Base-by-base conservation (phyloP, 2,888 invertebrate species). In the Archips crataeganus region DNA sequence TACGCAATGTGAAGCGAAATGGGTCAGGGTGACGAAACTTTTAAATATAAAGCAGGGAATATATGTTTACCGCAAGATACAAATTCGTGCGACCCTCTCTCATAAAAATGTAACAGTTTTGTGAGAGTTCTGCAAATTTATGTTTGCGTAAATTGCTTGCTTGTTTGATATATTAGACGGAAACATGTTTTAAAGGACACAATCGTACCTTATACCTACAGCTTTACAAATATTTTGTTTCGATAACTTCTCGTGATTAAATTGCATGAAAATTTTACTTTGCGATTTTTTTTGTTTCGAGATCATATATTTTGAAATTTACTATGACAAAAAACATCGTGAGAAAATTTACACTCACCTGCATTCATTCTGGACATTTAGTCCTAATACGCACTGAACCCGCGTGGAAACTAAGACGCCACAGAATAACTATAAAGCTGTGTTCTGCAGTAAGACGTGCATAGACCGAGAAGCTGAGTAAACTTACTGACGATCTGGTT, bases 61-160 rank as follows among this genome's bases (percentile, higher is more conserved):
- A 34, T 51, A 15, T 65, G 51, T 65, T 65, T 51, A 73, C 73
- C 63, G 45, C 63, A 57, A 64, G 49, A 64, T 54, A 69, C 68
- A 73, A 68, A 73, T 73, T 73, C 57, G 42, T 45, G 60, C 70
- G 65, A 51, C 51, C 64, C 73, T 23, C 49, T 6, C 65, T 74
- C 74, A 65, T 65, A 74, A 70, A 74, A 69, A 64, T 70, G 70
- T 60, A 65, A 59, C 73, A 70, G 74, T 72, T 72, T 66, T 72
- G 68, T 67, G 70, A 70, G 70, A 74, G 68, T 74, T 74, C 64
- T 32, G 54, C 60, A 63, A 74, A 74, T 74, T 69, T 74, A 74
- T 74, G 69, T 60, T 65, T 54, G 60, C 49, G 47, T 36, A 34
- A 60, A 74, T 65, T 60, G 72, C 57, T 73, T 63, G 57, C 68